Conservation (phyloP, 2,797 vertebrate genomes). For the Crocidura indochinensis region DNA sequence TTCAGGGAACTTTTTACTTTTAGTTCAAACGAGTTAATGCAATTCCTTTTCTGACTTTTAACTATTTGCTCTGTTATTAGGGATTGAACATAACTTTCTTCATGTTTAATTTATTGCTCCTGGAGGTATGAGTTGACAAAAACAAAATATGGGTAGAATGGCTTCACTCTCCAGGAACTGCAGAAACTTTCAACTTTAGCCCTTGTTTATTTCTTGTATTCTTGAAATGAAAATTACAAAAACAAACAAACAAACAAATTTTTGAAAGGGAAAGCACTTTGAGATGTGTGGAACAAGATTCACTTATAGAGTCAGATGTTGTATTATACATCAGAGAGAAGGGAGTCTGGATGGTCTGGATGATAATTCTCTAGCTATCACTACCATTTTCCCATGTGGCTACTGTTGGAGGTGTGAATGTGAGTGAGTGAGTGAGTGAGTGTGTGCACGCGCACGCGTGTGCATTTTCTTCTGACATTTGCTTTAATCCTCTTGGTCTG, state of each 20-base stretch:
- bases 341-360: not conserved
- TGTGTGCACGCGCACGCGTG: not conserved
- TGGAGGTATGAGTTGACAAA: conserved; percentile 42
- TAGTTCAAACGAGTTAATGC: not conserved
- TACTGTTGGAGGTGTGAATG: no score
- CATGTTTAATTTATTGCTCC: not conserved
- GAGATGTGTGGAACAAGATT: not conserved
- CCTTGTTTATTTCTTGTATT: not conserved
- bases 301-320: not conserved
- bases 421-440: not conserved
- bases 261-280: conserved; percentile 35
- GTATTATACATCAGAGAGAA: not conserved
- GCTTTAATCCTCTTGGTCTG: conserved; percentile 22
- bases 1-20: not conserved
- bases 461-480: not conserved
- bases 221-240: not conserved
- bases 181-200: not conserved
- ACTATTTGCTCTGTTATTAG: not conserved
- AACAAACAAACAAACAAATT: not conserved
- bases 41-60: conserved; percentile 7
- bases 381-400: not conserved
- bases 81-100: conserved; percentile 15
- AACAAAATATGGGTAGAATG: conserved; percentile 35
- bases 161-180: not conserved
- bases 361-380: not conserved